Conservation (phyloP, 2,888 invertebrate genomes). For the Steromphala cineraria region DNA sequence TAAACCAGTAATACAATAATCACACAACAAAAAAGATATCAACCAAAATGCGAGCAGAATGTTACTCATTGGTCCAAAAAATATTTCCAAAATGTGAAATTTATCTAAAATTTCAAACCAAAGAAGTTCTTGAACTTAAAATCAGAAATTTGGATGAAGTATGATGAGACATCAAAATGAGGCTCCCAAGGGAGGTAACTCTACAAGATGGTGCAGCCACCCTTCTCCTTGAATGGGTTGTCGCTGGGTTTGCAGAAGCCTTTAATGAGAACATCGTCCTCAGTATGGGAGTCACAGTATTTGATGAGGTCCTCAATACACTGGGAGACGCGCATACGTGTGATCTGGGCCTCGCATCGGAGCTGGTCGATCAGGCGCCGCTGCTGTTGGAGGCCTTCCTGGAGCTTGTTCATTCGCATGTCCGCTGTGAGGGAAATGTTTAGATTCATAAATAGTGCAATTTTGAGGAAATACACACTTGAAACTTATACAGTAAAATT, state of each 20-base stretch:
- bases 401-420: conserved; percentile 71
- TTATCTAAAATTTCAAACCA: too few relatives aligned
- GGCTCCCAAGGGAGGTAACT: conserved; percentile 22
- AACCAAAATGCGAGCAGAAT: too few relatives aligned
- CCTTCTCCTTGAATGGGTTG: conserved; percentile 83
- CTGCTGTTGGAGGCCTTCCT: conserved; percentile 87
- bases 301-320: conserved; percentile 92
- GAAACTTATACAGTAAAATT: too few relatives aligned
- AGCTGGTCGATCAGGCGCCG: conserved; percentile 94
- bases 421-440: conserved; percentile 5
- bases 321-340: conserved; percentile 89
- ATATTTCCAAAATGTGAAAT: too few relatives aligned
- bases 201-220: conserved; percentile 67
- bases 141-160: not conserved
- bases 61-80: too few relatives aligned
- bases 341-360: conserved; percentile 91
- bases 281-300: conserved; percentile 81
- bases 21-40: too few relatives aligned
- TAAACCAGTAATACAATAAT: too few relatives aligned
- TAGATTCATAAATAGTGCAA: not conserved
- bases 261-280: conserved; percentile 93
- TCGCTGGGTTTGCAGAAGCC: conserved; percentile 96
- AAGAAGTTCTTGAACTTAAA: too few relatives aligned
- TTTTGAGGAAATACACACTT: too few relatives aligned
- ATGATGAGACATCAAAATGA: not conserved